Base-by-base conservation (phyloP, 1,140 invertebrate species). In the Drosophila auraria region DNA sequence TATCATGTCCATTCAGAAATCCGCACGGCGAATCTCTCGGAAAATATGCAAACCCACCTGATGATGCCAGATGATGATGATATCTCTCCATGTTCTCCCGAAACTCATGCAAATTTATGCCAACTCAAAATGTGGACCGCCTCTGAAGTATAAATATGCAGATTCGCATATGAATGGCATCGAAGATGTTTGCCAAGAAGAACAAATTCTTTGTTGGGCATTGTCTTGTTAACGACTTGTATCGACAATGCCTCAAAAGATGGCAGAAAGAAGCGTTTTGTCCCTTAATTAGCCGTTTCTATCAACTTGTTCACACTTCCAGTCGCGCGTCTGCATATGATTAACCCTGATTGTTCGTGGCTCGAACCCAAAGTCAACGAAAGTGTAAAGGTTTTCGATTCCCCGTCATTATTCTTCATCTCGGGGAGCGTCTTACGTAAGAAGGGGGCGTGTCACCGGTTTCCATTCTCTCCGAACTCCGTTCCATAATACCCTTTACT, bases 311-410 rank as follows among this genome's bases (percentile, higher is more conserved):
- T 63, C 72, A 53, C 53, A 61, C 73, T 44, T 69, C 40, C 3
- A 30, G 86, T 70, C 74, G 81, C 53, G 70, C 69, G 74, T 59
- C 69, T 27, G 23, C 64, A 90, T 89, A 38, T 66, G 47, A 87
- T 86, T 89, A 87, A 66, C 79, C 74, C 68, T 66, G 47, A 79
- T 78, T 15, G 20, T 38, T n/a, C 11, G 20, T 2, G 9, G 20
- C 20, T 25, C 14, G 25, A 42, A 23, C 51, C 61, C 62, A 86
- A 69, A 74, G 76, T 87, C 87, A 81, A 63, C 40, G 77, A 79
- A 89, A 89, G 82, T 82, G 78, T 76, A 82, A 86, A 91, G 68
- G 68, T 75, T 64, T 70, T 71, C 36, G 47, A 56, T 15, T 20
- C 53, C 20, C 27, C 14, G 33, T 9, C 49, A 38, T 56, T 56